Evolutionary conservation across 2,888 invertebrate genomes (phyloP), one percentile per base, ranked within the genome.

Genomic region (Thymelicus sylvestris): DNA sequence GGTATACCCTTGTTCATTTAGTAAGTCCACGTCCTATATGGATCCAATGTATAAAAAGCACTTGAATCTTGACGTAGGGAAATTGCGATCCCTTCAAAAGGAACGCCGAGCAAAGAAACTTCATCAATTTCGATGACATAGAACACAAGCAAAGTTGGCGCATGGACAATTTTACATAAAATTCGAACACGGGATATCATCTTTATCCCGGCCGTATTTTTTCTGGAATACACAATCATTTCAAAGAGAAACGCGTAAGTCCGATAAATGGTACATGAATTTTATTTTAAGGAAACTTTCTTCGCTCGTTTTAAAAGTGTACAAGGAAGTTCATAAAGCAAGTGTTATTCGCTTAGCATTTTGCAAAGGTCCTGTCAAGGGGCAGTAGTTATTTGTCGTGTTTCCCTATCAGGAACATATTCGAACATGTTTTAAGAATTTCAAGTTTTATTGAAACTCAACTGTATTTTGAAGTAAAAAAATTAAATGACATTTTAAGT

Each of bases 31-130:
- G 76, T 78, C 77, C 76, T 74, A 74, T 73, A 66, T 72, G 78
- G 78, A 77, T 76, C 76, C 72, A 73, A 75, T 75, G 77, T 83
- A 84, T 81, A 76, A 83, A 82, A 81, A 80, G 77, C 83, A 80
- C 80, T 84, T 78, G 78, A 80, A 76, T 76, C 75, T 78, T 79
- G 79, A 65, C 73, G 72, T 77, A 82, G 76, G 79, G 77, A 84
- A 85, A 86, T 85, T 83, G 81, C 79, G 81, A 78, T 80, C 78
- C 74, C 74, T 67, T 77, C 75, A 78, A 80, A 82, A 76, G 76
- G 75, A 74, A 76, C 73, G 73, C 74, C 73, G 39, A 44, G 52
- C 74, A 67, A 73, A 75, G 76, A 44, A 61, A 52, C 66, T 71
- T 73, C 72, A 59, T 52, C 31, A 69, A 74, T 67, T 72, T 73